Base-by-base conservation (phyloP, 1,140 invertebrate genomes). In the Manduca sexta region DNA sequence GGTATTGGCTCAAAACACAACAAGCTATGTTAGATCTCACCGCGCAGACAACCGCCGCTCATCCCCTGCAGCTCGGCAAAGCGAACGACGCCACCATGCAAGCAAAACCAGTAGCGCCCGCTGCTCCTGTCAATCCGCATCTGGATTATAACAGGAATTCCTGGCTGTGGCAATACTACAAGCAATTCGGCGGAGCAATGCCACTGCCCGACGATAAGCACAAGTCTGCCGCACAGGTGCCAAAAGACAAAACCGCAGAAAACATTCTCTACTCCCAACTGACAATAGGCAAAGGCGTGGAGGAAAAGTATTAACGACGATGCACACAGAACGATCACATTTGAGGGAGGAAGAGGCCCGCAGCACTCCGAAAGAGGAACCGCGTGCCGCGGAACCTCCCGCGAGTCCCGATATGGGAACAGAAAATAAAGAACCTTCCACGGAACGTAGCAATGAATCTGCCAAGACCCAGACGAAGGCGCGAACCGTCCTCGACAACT, bases 121-220 rank as follows among this genome's bases (percentile, higher is more conserved):
- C 85, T 31, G 47, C 86, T 21, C 72, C 76, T 3, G 62, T 81
- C 15, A 62, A 69, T 15, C 64, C 82, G 0, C 80, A 76, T 21
- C 58, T 80, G 54, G 88, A 83, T 55, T 88, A 88, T 40, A 75
- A 86, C 49, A 89, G 90, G 43, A 90, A 89, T 49, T 88, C 91
- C 1, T 92, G 91, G 91, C 90, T 93, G 52, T 93, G 92, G 92
- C 88, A 90, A 56, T 92, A 90, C 87, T 93, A 92, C 74, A 93
- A 93, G 69, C 89, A 92, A 31, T 91, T 90, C 49, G 89, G 90
- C 1, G 87, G 82, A 8, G 79, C 76, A 26, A 71, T 86, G 64
- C 74, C 79, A 4, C 56, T 81, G 14, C 81, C 81, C 5, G 77
- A 87, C 45, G 84, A 84, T 26, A 86, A 79, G 56, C 64, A 69